phyloP scores from a whole-genome alignment of 2,888 invertebrate species.

The Patella pellucida region DNA sequence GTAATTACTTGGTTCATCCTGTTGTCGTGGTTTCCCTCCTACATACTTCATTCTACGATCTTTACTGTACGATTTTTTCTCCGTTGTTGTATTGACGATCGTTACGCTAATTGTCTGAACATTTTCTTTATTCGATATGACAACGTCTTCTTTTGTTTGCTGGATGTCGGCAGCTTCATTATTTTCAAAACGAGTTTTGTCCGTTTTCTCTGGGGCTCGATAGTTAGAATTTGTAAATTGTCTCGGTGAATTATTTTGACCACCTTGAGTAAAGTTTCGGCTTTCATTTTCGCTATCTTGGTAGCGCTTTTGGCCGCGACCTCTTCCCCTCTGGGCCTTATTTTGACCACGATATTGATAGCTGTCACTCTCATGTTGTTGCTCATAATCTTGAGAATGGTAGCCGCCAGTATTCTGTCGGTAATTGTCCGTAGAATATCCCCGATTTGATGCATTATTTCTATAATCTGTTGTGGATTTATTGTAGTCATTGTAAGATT shows the following conservation, averaged over 20 bases:
- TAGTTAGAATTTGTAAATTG: conserved; percentile 34
- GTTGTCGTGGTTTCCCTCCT: conserved; percentile 33
- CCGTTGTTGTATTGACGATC: conserved; percentile 43
- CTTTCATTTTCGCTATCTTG: conserved; percentile 18
- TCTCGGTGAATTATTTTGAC: conserved; percentile 11
- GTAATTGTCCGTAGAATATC: conserved; percentile 20
- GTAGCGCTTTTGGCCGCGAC: conserved; percentile 20
- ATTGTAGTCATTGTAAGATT: not conserved
- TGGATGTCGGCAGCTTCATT: conserved; percentile 11
- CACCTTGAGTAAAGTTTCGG: not conserved
- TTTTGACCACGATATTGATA: conserved; percentile 18
- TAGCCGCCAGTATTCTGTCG: conserved; percentile 13
- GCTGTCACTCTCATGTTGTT: conserved; percentile 17
- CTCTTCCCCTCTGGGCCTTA: conserved; percentile 26
- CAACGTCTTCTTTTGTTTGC: conserved; percentile 28
- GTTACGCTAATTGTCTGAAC: conserved; percentile 44
- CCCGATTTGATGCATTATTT: not conserved
- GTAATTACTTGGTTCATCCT: conserved; percentile 31
- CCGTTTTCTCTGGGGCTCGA: conserved; percentile 13
- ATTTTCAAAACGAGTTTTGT: conserved; percentile 17
- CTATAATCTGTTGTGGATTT: not conserved
- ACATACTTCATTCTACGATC: conserved; percentile 44
- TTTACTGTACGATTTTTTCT: conserved; percentile 53
- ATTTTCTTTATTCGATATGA: conserved; percentile 42
- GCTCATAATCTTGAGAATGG: not conserved